A percentile compares a stretch with the other conserved stretches of the same genome.
phyloP scores from a whole-genome alignment of 2,113 vertebrate species.

The Eidolon helvum region DNA sequence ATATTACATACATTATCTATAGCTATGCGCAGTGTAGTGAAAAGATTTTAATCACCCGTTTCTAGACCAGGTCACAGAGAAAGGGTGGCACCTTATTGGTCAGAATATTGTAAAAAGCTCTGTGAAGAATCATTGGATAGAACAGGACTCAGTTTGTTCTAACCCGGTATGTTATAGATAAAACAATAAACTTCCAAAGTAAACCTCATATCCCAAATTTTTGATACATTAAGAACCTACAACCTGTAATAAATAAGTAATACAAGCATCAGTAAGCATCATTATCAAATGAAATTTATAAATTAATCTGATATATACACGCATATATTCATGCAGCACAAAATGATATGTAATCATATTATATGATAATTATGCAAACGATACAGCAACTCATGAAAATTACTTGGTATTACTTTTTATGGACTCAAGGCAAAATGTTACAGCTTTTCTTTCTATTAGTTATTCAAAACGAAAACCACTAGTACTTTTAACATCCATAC shows the following conservation, averaged over 20 bases:
- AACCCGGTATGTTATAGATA: neutral
- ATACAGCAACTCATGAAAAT: neutral
- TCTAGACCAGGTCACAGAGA: neutral
- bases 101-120: neutral
- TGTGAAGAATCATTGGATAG: neutral
- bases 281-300: neutral
- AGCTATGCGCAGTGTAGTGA: neutral
- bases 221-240: neutral
- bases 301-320: neutral
- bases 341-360: neutral
- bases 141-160: neutral
- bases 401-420: neutral
- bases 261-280: neutral
- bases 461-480: neutral
- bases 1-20: neutral
- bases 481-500: neutral
- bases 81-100: neutral
- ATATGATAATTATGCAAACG: neutral
- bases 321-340: neutral
- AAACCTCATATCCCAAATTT: neutral
- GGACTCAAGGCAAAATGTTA: neutral
- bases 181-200: neutral
- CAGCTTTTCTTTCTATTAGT: neutral
- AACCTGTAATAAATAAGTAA: neutral
- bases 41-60: neutral